Evolutionary conservation across 1,140 invertebrate genomes (phyloP).

Genomic region (Hestina assimilis): DNA sequence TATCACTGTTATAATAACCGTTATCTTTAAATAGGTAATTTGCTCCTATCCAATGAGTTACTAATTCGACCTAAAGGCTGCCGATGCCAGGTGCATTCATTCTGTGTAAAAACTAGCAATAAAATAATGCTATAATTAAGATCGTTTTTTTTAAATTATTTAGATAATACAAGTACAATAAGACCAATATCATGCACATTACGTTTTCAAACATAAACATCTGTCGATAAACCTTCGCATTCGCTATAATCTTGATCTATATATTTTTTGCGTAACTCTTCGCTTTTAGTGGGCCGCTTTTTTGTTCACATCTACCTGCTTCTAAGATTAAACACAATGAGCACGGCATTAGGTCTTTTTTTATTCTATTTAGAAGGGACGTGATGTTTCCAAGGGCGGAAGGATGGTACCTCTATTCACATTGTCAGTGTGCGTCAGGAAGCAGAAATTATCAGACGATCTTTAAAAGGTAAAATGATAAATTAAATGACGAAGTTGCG

Average conservation of each 20-base stretch:
- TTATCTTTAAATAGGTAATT: too few species aligned
- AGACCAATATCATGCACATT: conserved; percentile 54
- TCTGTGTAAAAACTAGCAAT: too few species aligned
- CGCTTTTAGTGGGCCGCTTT: conserved; percentile 50
- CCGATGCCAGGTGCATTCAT: too few species aligned
- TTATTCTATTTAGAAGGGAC: conserved; percentile 65
- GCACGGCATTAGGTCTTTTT: conserved; percentile 58
- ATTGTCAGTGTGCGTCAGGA: conserved; percentile 57
- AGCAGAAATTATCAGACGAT: conserved; percentile 49
- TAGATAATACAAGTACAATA: conserved; percentile 20
- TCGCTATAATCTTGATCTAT: conserved; percentile 53
- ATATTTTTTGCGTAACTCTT: conserved; percentile 57
- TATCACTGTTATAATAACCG: too few species aligned
- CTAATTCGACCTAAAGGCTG: too few species aligned
- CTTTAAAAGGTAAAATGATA: conserved; percentile 8
- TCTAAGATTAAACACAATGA: conserved; percentile 55
- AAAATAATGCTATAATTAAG: too few species aligned
- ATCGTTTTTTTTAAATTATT: conserved; percentile 26
- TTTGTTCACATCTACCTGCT: conserved; percentile 62
- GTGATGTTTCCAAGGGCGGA: conserved; percentile 69
- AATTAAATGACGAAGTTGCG: background rate
- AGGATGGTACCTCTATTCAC: conserved; percentile 68
- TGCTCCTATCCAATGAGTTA: too few species aligned
- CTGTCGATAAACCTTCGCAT: conserved; percentile 58
- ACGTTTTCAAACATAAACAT: conserved; percentile 59